Evolutionary conservation across 2,113 vertebrate genomes (phyloP).

Genomic region (Nycticryphes semicollaris): DNA sequence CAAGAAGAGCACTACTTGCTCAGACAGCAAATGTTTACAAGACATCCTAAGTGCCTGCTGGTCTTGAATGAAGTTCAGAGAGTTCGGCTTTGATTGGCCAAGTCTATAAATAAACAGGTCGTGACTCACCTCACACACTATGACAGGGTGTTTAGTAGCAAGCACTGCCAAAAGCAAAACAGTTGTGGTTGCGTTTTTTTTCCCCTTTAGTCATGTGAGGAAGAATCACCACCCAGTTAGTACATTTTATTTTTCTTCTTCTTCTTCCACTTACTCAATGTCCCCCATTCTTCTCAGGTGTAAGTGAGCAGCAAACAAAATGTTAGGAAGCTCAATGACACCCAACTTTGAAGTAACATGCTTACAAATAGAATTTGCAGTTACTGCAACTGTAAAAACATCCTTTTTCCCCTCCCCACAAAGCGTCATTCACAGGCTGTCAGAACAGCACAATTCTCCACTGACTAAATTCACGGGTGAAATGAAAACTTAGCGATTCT

Average conservation of each 20-base stretch:
- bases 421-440: not conserved
- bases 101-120: constrained; percentile 90
- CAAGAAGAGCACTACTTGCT: constrained; percentile 31
- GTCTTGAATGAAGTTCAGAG: constrained; percentile 82
- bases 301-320: not conserved
- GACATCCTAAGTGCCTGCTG: constrained; percentile 75
- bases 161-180: constrained; percentile 49
- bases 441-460: not conserved
- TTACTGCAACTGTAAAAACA: not conserved
- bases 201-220: constrained; percentile 63
- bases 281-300: not conserved
- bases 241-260: constrained; percentile 56
- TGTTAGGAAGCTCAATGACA: not conserved
- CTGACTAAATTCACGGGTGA: not conserved
- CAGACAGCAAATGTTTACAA: constrained; percentile 72
- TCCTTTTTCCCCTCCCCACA: not conserved
- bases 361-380: not conserved
- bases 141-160: constrained; percentile 67
- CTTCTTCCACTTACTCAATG: constrained; percentile 25
- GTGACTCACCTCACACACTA: constrained; percentile 80
- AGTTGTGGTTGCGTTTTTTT: not conserved
- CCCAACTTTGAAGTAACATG: not conserved
- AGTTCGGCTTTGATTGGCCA: constrained; percentile 79
- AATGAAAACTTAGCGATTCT: not conserved
- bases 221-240: constrained; percentile 32